phyloP scores from a whole-genome alignment of 2,113 vertebrate genomes.

The Peromyscus maniculatus region DNA sequence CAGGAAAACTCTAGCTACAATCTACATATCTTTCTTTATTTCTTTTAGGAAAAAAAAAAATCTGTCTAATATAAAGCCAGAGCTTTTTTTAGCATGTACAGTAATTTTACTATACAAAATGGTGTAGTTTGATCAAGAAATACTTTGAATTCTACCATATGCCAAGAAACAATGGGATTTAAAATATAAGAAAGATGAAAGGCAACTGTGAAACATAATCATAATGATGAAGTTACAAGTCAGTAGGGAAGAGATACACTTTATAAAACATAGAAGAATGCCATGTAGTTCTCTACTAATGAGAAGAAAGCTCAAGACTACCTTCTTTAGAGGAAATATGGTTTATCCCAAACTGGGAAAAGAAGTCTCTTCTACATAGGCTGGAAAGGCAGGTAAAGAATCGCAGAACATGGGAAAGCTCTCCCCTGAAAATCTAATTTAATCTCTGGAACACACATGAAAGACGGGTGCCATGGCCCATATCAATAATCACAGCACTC shows the following conservation, averaged over 20 bases:
- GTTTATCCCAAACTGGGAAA: background rate
- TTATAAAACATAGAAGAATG: slow-evolving; percentile 31
- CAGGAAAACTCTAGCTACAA: too few species aligned
- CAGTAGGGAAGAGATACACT: background rate
- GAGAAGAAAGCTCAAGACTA: slow-evolving; percentile 31
- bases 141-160: background rate
- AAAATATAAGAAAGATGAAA: background rate
- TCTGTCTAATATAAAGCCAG: slow-evolving; percentile 18
- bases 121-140: background rate
- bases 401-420: background rate
- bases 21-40: background rate
- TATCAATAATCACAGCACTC: background rate
- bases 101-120: background rate
- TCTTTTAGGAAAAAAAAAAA: background rate
- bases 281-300: slow-evolving; percentile 34
- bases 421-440: background rate
- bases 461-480: background rate
- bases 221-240: slow-evolving; percentile 36
- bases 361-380: slow-evolving; percentile 13
- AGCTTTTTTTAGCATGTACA: background rate
- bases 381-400: background rate
- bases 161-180: background rate
- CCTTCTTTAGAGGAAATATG: background rate
- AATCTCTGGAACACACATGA: background rate
- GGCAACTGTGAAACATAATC: background rate